Conservation (phyloP, 1,140 invertebrate species). For the Chrysoperla carnea region DNA sequence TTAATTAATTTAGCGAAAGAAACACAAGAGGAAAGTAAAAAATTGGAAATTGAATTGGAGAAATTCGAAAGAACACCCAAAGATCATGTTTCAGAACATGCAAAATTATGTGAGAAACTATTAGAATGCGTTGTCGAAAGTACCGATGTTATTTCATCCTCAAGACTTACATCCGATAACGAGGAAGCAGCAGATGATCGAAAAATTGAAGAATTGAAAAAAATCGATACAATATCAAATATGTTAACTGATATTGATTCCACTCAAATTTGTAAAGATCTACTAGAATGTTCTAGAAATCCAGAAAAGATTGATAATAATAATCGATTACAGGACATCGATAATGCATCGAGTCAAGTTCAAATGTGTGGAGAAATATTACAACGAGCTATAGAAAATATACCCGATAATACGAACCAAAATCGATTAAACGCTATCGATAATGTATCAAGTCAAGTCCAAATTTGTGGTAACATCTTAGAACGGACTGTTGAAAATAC, state of each 20-base stretch:
- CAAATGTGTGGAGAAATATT: too few relatives aligned
- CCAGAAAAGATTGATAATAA: too few relatives aligned
- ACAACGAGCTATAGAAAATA: too few relatives aligned
- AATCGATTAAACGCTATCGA: too few relatives aligned
- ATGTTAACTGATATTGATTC: not conserved
- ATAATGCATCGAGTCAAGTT: too few relatives aligned
- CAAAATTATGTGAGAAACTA: slow-evolving; percentile 25
- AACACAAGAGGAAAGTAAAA: slow-evolving; percentile 29
- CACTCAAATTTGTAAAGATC: too few relatives aligned
- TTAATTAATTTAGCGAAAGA: slow-evolving; percentile 17
- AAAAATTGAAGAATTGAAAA: slow-evolving; percentile 8
- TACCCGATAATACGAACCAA: too few relatives aligned
- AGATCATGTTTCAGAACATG: slow-evolving; percentile 23
- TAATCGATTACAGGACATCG: too few relatives aligned
- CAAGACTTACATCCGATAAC: slow-evolving; percentile 4
- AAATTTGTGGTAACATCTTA: too few relatives aligned
- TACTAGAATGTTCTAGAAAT: too few relatives aligned
- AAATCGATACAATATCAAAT: slow-evolving; percentile 13
- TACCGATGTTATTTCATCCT: slow-evolving; percentile 9
- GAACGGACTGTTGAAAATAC: too few relatives aligned
- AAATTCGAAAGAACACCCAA: slow-evolving; percentile 14
- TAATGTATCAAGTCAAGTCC: too few relatives aligned
- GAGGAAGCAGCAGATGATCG: not conserved
- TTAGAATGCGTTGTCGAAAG: slow-evolving; percentile 21
- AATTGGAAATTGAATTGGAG: slow-evolving; percentile 29